Base-by-base conservation (phyloP, 2,888 invertebrate genomes). In the Agonum fuliginosum region DNA sequence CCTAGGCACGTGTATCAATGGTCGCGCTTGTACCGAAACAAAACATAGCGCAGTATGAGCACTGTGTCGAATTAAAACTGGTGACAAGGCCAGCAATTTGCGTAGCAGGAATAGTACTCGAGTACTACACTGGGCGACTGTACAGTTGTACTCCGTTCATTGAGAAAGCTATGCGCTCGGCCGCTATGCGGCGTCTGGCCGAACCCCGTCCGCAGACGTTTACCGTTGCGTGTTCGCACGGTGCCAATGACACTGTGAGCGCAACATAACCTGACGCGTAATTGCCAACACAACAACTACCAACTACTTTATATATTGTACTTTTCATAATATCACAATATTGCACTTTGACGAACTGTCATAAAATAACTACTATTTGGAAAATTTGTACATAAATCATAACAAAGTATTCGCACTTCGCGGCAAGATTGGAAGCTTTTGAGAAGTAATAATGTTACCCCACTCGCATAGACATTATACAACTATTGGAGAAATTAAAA, bases 221-320 rank as follows among this genome's bases (percentile, higher is more conserved):
- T 74, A 74, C 74, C 74, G 74, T 74, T 74, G 74, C 62, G 54
- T 72, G 54, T 72, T 72, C 72, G 54, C 72, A 62, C 74, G 74
- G 37, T 62, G 74, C 41, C 74, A 74, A 65, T 74, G 74, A 74
- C 74, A 74, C 65, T 43, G 62, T 37, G 5, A 43, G 46, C 72
- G 72, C 72, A 67, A 41, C 67, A 14, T 67, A 41, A 19, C n/a
- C n/a, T n/a, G n/a, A n/a, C n/a, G 67, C 67, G 67, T 67, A 37
- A 37, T 67, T 67, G 41, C 65, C 14, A 30, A 14, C 58, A 24
- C n/a, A n/a, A n/a, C n/a, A n/a, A n/a, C n/a, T n/a, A n/a, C n/a
- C n/a, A n/a, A n/a, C n/a, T n/a, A n/a, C n/a, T n/a, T n/a, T n/a
- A n/a, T n/a, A n/a, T n/a, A n/a, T n/a, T n/a, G n/a, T n/a, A n/a